Percentiles rank a stretch among this genome's conserved stretches.
phyloP scores from a whole-genome alignment of 1,140 invertebrate species.

The Zophobas morio region DNA sequence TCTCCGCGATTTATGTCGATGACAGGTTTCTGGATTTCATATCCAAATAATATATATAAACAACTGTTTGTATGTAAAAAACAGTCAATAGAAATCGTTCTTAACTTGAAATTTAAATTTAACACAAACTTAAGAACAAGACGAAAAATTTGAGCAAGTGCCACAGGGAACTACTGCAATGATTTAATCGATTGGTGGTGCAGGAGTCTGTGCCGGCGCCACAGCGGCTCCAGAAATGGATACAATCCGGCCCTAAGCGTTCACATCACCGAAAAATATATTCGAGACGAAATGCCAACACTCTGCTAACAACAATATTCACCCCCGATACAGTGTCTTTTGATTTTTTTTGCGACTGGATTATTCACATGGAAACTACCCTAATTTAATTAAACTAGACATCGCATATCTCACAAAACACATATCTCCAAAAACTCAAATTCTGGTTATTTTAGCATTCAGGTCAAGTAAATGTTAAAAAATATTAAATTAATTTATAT shows the following conservation, averaged over 20 bases:
- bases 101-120: not conserved
- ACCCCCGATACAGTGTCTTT: constrained; percentile 3
- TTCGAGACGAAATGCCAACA: constrained; percentile 33
- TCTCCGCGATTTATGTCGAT: too few species aligned
- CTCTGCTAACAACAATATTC: not conserved
- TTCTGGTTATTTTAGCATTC: too few species aligned
- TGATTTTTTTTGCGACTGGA: not conserved
- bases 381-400: not conserved
- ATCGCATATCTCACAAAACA: too few species aligned
- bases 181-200: constrained; percentile 48
- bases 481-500: too few species aligned
- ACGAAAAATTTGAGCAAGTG: constrained; percentile 19
- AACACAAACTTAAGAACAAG: not conserved
- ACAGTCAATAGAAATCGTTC: not conserved
- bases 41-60: too few species aligned
- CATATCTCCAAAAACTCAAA: too few species aligned
- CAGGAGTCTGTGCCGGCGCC: constrained; percentile 44
- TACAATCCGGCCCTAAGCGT: constrained; percentile 34
- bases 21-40: too few species aligned
- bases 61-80: not conserved
- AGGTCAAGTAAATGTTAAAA: too few species aligned
- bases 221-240: constrained; percentile 32
- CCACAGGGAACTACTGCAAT: constrained; percentile 24
- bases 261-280: constrained; percentile 33
- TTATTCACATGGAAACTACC: not conserved